Evolutionary conservation across 2,888 invertebrate genomes (phyloP).

Genomic region (Scaptomyza reducta): DNA sequence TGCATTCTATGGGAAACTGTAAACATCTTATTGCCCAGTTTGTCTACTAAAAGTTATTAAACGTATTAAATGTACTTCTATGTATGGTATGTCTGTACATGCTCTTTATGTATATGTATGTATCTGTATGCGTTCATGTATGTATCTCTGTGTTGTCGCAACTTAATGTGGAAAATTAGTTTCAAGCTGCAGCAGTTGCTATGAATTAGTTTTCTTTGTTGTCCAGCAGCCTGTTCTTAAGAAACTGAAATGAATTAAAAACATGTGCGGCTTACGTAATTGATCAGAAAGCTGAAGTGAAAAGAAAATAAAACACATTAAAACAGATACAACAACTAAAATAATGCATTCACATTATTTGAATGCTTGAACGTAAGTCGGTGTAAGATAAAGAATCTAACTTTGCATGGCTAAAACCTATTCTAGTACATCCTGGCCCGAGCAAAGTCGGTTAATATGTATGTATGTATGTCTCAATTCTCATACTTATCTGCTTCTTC

Average conservation of each 20-base stretch:
- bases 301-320: not conserved
- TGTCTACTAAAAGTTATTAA: not conserved
- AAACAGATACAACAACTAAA: not conserved
- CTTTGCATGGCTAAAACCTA: not conserved
- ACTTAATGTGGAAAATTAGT: conserved; percentile 3
- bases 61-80: not conserved
- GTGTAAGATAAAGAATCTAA: too few relatives aligned
- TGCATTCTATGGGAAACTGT: too few relatives aligned
- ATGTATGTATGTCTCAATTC: too few relatives aligned
- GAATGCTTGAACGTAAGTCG: not conserved
- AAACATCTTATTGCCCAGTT: not conserved
- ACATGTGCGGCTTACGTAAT: conserved; percentile 1
- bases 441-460: not conserved
- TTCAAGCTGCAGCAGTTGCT: not conserved
- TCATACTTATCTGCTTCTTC: too few relatives aligned
- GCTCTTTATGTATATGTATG: too few relatives aligned
- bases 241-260: not conserved
- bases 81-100: not conserved
- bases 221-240: not conserved
- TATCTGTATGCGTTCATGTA: too few relatives aligned
- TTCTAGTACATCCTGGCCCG: not conserved
- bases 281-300: not conserved
- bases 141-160: not conserved
- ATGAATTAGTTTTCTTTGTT: conserved; percentile 4
- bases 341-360: not conserved